Conservation (phyloP, 2,888 invertebrate species). For the Lomographa bimaculata region DNA sequence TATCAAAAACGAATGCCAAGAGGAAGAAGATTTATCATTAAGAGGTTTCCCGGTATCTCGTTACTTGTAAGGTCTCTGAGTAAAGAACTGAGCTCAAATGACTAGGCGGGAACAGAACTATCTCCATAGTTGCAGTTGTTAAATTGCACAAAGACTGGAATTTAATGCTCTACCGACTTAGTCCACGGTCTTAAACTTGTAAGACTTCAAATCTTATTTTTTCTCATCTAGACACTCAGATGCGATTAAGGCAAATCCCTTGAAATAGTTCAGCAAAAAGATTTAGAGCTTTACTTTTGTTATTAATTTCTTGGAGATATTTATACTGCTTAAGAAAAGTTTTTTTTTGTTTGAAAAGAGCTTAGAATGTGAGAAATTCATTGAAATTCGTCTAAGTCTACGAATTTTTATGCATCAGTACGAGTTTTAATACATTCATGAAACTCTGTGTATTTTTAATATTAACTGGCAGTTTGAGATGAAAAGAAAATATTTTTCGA, state of each 20-base stretch:
- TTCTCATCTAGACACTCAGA: constrained; percentile 22
- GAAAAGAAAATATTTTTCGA: too few relatives aligned
- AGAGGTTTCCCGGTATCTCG: constrained; percentile 20
- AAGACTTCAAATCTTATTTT: constrained; percentile 43
- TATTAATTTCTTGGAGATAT: constrained; percentile 19
- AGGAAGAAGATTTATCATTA: too few relatives aligned
- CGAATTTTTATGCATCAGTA: too few relatives aligned
- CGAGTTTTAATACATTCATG: too few relatives aligned
- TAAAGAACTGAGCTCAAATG: constrained; percentile 45
- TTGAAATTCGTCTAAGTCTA: too few relatives aligned
- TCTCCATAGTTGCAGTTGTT: constrained; percentile 55
- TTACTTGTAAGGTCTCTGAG: constrained; percentile 31
- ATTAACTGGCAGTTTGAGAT: too few relatives aligned
- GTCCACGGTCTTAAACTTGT: constrained; percentile 47
- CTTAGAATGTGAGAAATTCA: constrained; percentile 1
- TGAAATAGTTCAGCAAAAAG: constrained; percentile 21
- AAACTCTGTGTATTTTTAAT: too few relatives aligned
- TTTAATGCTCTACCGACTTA: constrained; percentile 58
- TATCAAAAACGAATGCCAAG: too few relatives aligned
- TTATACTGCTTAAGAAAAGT: constrained; percentile 1
- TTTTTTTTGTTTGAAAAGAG: constrained; percentile 3
- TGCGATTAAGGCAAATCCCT: constrained; percentile 26
- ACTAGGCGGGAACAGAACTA: constrained; percentile 46
- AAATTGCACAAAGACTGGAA: constrained; percentile 70
- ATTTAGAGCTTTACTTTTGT: constrained; percentile 14